Conservation (phyloP, 2,797 vertebrate genomes). For the Melanotaenia boesemani region DNA sequence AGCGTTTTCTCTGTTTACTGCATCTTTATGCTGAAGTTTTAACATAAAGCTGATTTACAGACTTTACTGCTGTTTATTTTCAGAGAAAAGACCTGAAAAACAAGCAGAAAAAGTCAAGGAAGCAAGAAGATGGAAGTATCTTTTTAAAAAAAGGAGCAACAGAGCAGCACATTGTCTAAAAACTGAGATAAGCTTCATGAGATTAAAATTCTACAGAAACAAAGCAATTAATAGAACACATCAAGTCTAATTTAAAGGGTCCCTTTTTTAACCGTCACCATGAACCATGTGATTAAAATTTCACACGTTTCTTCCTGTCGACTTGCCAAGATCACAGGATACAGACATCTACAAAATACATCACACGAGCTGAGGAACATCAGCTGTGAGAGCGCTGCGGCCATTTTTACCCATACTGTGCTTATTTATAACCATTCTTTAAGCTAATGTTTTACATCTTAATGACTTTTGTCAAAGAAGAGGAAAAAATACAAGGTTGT, state of each 20-base stretch:
- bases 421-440: neutral
- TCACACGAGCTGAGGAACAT: neutral
- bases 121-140: neutral
- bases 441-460: neutral
- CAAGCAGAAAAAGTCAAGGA: neutral
- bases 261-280: slow-evolving; percentile 5
- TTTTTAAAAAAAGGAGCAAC: too few relatives aligned
- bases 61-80: slow-evolving; percentile 47
- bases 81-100: neutral
- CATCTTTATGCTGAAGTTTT: slow-evolving; percentile 30
- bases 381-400: neutral
- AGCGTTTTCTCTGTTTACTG: slow-evolving; percentile 53
- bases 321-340: slow-evolving; percentile 13
- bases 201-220: neutral
- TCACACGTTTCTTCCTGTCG: slow-evolving; percentile 15
- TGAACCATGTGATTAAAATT: slow-evolving; percentile 9
- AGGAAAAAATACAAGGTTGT: neutral
- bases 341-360: neutral
- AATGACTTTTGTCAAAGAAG: neutral
- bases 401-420: neutral
- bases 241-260: slow-evolving; percentile 7
- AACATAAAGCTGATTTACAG: slow-evolving; percentile 55
- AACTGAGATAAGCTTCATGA: neutral
- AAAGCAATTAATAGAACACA: neutral
- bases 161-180: too few relatives aligned